Evolutionary conservation across 2,113 vertebrate species (phyloP).

Genomic region (Neomonachus schauinslandi): DNA sequence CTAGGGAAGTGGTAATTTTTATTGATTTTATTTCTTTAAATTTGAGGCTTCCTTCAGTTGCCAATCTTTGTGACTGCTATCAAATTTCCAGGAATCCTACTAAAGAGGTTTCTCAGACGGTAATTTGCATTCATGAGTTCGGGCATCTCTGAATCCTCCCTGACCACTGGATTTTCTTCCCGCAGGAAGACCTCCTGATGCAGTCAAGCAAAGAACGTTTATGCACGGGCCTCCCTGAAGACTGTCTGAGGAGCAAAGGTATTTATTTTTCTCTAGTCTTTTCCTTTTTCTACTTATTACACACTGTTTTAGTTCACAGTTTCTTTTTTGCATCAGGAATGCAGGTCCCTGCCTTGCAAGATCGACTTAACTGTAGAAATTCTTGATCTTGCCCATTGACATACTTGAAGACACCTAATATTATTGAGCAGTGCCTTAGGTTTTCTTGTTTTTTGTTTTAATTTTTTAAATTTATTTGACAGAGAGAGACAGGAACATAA

Average conservation of each 20-base stretch:
- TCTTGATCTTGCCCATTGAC: not conserved
- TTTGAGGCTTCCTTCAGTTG: conserved; percentile 13
- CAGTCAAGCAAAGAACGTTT: conserved; percentile 57
- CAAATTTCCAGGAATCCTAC: not conserved
- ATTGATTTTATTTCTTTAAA: conserved; percentile 5
- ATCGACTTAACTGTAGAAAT: not conserved
- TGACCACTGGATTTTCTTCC: conserved; percentile 59
- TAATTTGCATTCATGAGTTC: not conserved
- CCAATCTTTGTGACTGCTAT: not conserved
- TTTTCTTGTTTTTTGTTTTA: not conserved
- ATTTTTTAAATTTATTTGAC: not conserved
- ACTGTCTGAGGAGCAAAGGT: conserved; percentile 79
- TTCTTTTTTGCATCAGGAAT: not conserved
- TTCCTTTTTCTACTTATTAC: not conserved
- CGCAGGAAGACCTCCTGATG: conserved; percentile 74
- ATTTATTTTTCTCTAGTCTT: not conserved
- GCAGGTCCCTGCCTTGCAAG: not conserved
- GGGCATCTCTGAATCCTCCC: not conserved
- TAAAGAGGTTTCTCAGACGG: not conserved
- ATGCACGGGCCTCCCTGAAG: conserved; percentile 56
- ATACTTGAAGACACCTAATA: not conserved
- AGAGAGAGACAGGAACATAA: not conserved
- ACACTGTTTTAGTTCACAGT: not conserved
- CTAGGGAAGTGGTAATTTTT: conserved; percentile 12
- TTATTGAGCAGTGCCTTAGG: not conserved